Base-by-base conservation (phyloP, 2,113 vertebrate species). In the Columba livia region DNA sequence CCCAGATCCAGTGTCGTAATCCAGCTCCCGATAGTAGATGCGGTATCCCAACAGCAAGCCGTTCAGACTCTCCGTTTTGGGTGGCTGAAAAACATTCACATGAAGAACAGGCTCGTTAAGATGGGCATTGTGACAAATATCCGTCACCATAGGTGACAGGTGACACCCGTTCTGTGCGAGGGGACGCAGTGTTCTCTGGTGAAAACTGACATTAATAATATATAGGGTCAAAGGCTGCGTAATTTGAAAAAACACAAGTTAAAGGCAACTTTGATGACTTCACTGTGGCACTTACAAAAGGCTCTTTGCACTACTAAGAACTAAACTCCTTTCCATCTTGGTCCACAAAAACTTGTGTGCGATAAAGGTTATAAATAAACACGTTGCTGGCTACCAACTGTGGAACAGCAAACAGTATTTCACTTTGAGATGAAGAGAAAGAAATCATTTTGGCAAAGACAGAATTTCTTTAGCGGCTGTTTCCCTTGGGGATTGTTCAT, bases 21-120 rank as follows among this genome's bases (percentile, higher is more conserved):
- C 98, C 90, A 99, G 98, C 96, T 99, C 99, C 18, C 98, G 97
- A 85, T 99, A 99, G 97, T 99, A 99, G 89, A 99, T 98, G 23
- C 99, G 97, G 93, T 99, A 99, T 9, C 99, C 99, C 95, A 99
- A 85, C 67, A 99, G 94, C 60, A 99, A 97, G 15, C 99, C 99
- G 1, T 99, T 99, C 42, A 99, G 83, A 48, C 98, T 98, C 93
- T 98, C 98, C 1, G 97, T 98, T 60, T 95, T 98, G 6, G 99
- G 99, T 12, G 98, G 98, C 99, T 99, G 94, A 7, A 86, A 97
- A 85, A 96, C 38, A 89, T 38, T 75, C 58, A 44, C 1, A 28
- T 16, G 5, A 34, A 69, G 32, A 91, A 69, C 2, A 25, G 6
- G 10, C 16, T 53, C 2, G 29, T 81, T 71, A 87, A 57, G 57